phyloP scores from a whole-genome alignment of 1,140 invertebrate species.

The Drosophila kikkawai region DNA sequence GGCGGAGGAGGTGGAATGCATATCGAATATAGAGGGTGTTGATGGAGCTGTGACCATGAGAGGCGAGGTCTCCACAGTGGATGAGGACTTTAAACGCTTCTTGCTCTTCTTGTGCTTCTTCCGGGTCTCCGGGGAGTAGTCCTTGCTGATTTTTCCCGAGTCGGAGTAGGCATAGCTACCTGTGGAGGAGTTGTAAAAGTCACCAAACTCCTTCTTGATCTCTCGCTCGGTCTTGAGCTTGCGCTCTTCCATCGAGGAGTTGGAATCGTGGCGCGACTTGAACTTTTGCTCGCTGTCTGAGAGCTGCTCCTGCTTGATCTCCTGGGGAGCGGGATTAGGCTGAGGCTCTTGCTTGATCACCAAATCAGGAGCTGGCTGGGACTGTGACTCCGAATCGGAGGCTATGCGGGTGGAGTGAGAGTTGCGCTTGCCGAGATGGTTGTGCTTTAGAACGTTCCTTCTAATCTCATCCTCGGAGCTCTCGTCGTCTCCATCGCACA shows the following conservation, averaged over 20 bases:
- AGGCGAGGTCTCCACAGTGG: conserved; percentile 32
- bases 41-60: conserved; percentile 11
- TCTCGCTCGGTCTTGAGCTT: conserved; percentile 71
- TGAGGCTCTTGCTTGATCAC: conserved; percentile 63
- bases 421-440: conserved; percentile 86
- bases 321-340: conserved; percentile 37
- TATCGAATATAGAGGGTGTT: conserved; percentile 57
- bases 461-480: conserved; percentile 82
- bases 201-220: conserved; percentile 76
- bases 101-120: conserved; percentile 94
- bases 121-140: conserved; percentile 86
- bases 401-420: conserved; percentile 86
- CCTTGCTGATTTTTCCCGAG: conserved; percentile 48
- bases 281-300: conserved; percentile 66
- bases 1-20: conserved; percentile 20
- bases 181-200: conserved; percentile 48
- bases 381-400: conserved; percentile 86
- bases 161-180: conserved; percentile 31
- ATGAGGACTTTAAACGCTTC: conserved; percentile 90
- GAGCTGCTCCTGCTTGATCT: conserved; percentile 78
- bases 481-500: conserved; percentile 84
- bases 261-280: conserved; percentile 63
- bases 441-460: conserved; percentile 51
- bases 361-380: conserved; percentile 80
- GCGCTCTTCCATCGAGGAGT: conserved; percentile 65